Percentiles rank a stretch among this genome's conserved stretches.
Evolutionary conservation across 53 echinoderm and acorn worm species (phyloP).

Genomic region (Echinometra lucunter): DNA sequence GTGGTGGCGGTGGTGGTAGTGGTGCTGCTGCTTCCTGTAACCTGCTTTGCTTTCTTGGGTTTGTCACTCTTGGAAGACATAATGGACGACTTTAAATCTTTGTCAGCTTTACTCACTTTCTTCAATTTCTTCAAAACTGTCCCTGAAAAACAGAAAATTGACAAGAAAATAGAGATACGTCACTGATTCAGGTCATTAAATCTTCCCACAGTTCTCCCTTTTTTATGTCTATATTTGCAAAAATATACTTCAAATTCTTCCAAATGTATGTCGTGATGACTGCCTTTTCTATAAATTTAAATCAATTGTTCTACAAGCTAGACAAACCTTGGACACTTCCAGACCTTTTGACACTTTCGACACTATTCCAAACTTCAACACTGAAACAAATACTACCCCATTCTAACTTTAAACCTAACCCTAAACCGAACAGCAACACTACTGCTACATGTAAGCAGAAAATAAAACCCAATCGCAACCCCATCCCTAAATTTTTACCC

Average conservation of each 20-base stretch:
- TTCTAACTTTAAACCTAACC: too few relatives aligned
- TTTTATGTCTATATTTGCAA: too few relatives aligned
- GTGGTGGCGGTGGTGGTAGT: too few relatives aligned
- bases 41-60: constrained; percentile 45
- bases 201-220: too few relatives aligned
- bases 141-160: constrained; percentile 3
- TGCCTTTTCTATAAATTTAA: not conserved
- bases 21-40: not conserved
- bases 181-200: not conserved
- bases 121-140: constrained; percentile 53
- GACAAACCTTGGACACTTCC: not conserved
- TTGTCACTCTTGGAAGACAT: constrained; percentile 67
- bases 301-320: not conserved
- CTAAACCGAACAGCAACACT: too few relatives aligned
- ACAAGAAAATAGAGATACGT: not conserved
- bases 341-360: too few relatives aligned
- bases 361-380: too few relatives aligned
- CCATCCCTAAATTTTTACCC: too few relatives aligned
- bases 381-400: too few relatives aligned
- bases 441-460: too few relatives aligned
- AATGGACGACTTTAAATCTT: constrained; percentile 7
- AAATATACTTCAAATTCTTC: not conserved
- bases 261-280: not conserved
- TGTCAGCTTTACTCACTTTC: constrained; percentile 52
- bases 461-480: too few relatives aligned